These are phyloP conservation scores for Andricus curvator DNA, from an alignment of 2,888 invertebrate species.

Conservation along the genomic window DNA sequence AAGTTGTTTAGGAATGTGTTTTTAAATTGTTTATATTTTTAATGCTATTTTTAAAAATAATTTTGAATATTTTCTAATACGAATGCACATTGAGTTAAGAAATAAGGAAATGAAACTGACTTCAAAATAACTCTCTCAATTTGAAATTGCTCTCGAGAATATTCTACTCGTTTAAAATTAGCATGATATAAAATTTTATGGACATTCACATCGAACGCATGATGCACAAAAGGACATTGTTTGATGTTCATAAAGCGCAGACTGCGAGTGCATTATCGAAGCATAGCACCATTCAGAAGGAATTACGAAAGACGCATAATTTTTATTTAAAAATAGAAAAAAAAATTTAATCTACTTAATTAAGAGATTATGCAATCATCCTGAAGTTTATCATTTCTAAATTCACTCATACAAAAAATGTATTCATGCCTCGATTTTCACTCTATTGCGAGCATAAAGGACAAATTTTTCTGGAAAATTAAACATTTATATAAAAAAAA, in stretches of 20 bases:
- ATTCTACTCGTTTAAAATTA: slow-evolving; percentile 1
- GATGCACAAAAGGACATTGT: slow-evolving; percentile 17
- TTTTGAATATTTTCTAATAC: no score
- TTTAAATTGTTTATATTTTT: no score
- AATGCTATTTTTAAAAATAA: no score
- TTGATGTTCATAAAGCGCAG: background rate
- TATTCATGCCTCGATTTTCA: background rate
- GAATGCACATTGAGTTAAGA: background rate
- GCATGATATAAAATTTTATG: slow-evolving; percentile 14
- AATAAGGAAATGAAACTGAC: background rate
- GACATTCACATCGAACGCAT: background rate
- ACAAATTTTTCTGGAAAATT: background rate
- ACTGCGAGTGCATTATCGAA: slow-evolving; percentile 2
- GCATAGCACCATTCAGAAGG: slow-evolving; percentile 1
- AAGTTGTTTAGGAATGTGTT: no score
- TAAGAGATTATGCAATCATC: background rate
- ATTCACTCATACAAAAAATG: background rate
- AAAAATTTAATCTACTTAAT: background rate
- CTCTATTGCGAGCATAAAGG: background rate
- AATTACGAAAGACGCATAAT: background rate
- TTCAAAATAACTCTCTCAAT: background rate
- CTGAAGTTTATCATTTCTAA: background rate
- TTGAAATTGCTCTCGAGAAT: background rate
- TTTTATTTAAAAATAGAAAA: background rate
- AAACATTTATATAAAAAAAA: background rate